Evolutionary conservation across 2,888 invertebrate genomes (phyloP), one percentile per base, ranked within the genome.

Genomic region (Drosophila planitibia): DNA sequence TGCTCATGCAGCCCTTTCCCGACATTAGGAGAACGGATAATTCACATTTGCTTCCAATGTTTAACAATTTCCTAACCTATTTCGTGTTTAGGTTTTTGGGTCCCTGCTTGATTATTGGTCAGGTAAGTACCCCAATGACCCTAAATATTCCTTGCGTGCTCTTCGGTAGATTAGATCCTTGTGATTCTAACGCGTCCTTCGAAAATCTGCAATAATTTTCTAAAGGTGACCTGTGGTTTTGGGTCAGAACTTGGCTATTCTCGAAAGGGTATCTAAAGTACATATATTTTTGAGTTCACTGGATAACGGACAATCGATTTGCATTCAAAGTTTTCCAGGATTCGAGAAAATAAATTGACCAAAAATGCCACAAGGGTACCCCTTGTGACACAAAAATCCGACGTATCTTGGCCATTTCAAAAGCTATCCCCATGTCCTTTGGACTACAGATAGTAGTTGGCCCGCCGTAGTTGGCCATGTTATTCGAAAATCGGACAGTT

Each of bases 1-100:
- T 82, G 0, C 4, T 12, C 1, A 6, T 83, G 3, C 41, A 62
- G 6, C 30, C 53, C 3, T 77, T 77, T 37, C 82, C 82, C 9
- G 51, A 68, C 0, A 0, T 2, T 0, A 9, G 3, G 0, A 53
- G 55, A 16, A 47, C 1, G 4, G 9, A 59, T 32, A 41, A 25
- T 32, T 3, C 14, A 0, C 37, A 70, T 22, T 28, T 78, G 25
- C 0, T n/a, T 4, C 0, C 0, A 0, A 2, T 37, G 1, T 75
- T 41, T 49, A 3, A 1, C 0, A 10, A 0, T 0, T 49, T 70
- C 0, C 1, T 64, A 4, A 4, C 10, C 1, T 7, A 14, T 14
- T 65, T 68, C 22, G 4, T 10, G 7, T 57, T 74, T 1, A 28
- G 63, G 2, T 77, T 66, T 60, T 22, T 77, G 49, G 53, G 9